phyloP scores from a whole-genome alignment of 2,888 invertebrate species.

The Yponomeuta cagnagella region DNA sequence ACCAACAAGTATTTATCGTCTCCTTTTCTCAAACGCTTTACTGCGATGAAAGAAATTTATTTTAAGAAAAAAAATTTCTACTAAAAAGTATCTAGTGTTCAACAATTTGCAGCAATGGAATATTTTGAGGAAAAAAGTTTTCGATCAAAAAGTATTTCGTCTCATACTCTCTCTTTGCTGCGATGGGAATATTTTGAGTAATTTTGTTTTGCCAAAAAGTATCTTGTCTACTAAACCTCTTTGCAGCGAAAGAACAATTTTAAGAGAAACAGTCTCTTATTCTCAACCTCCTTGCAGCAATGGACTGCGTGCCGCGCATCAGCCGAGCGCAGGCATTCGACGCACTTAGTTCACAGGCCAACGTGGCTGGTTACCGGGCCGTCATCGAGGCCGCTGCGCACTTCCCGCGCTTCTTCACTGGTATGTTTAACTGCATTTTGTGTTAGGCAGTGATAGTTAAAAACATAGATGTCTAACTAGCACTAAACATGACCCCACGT shows the following conservation, averaged over 20 bases:
- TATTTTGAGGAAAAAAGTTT: too few relatives aligned
- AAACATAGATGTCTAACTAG: too few relatives aligned
- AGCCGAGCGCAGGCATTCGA: constrained; percentile 93
- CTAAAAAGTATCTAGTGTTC: not conserved
- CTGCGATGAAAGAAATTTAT: too few relatives aligned
- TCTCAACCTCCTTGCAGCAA: constrained; percentile 64
- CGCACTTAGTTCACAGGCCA: constrained; percentile 93
- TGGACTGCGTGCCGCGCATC: constrained; percentile 93
- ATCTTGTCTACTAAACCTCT: too few relatives aligned
- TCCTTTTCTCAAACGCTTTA: too few relatives aligned
- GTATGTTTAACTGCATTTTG: constrained; percentile 48
- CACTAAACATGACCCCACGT: too few relatives aligned
- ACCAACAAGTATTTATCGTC: too few relatives aligned
- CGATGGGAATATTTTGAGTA: not conserved
- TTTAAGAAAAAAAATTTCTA: too few relatives aligned
- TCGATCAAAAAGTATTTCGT: not conserved
- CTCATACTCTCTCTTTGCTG: not conserved
- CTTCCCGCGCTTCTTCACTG: constrained; percentile 93
- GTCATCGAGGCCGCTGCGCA: constrained; percentile 92
- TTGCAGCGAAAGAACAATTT: too few relatives aligned
- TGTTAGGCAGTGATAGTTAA: not conserved
- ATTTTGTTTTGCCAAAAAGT: not conserved
- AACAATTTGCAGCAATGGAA: not conserved
- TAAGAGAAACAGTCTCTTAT: not conserved
- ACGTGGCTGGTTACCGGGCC: constrained; percentile 91